Conservation (phyloP, 2,888 invertebrate genomes). For the Zhengitettix transpicula region DNA sequence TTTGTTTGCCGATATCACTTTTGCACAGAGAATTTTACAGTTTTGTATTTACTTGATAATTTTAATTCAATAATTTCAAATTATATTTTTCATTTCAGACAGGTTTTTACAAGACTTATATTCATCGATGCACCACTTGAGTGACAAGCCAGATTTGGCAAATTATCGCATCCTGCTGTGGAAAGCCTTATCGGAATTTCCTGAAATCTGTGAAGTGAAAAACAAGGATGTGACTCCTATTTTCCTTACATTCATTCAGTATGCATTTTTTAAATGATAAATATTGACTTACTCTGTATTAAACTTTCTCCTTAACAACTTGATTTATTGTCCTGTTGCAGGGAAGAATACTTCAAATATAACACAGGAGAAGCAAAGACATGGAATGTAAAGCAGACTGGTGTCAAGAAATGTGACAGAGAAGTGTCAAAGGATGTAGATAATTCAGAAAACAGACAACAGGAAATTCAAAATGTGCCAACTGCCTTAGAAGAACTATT, state of each 20-base stretch:
- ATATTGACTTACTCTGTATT: not conserved
- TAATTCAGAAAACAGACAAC: conserved; percentile 23
- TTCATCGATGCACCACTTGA: conserved; percentile 22
- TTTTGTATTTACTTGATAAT: too few species aligned
- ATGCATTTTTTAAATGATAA: conserved; percentile 27
- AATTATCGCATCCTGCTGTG: conserved; percentile 70
- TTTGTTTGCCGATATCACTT: too few species aligned
- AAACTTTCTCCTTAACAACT: not conserved
- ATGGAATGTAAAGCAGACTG: conserved; percentile 34
- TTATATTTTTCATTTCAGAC: conserved; percentile 12
- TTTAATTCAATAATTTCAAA: not conserved
- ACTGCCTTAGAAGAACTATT: too few species aligned
- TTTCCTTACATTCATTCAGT: conserved; percentile 65
- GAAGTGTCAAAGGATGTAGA: conserved; percentile 24
- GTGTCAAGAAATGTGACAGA: conserved; percentile 23
- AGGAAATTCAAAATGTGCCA: not conserved
- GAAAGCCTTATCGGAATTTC: conserved; percentile 56
- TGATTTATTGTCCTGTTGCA: conserved; percentile 14
- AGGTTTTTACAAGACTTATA: conserved; percentile 16
- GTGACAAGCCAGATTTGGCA: conserved; percentile 47
- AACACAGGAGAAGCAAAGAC: conserved; percentile 36
- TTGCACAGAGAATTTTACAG: too few species aligned
- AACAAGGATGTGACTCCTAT: conserved; percentile 64
- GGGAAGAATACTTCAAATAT: conserved; percentile 40
- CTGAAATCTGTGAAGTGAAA: conserved; percentile 59